Percentiles rank a stretch among this genome's conserved stretches.
Conservation (phyloP, 2,113 vertebrate species). For the Mus musculus region GRCm39 chr5:54393001-54393500, state of each 20-base stretch:
- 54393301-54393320: neutral
- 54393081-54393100: neutral
- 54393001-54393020: slow-evolving; percentile 14
- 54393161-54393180: slow-evolving; percentile 37
- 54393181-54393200: neutral
- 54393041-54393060: neutral
- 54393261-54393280: neutral
- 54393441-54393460: neutral
- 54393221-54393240: neutral
- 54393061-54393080: neutral
- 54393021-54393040: slow-evolving; percentile 22
- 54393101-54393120: neutral
- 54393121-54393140: slow-evolving; percentile 44
- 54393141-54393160: slow-evolving; percentile 14
- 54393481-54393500: neutral
- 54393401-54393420: neutral
- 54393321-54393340: neutral
- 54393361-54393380: neutral
- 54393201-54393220: neutral
- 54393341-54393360: neutral
- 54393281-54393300: neutral
- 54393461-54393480: neutral
- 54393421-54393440: neutral
- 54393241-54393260: neutral
- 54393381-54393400: slow-evolving; percentile 3